Evolutionary conservation across 23 tunicate genomes (phyloP), one percentile per base, ranked within the genome.

Genomic region (Styela plicata): DNA sequence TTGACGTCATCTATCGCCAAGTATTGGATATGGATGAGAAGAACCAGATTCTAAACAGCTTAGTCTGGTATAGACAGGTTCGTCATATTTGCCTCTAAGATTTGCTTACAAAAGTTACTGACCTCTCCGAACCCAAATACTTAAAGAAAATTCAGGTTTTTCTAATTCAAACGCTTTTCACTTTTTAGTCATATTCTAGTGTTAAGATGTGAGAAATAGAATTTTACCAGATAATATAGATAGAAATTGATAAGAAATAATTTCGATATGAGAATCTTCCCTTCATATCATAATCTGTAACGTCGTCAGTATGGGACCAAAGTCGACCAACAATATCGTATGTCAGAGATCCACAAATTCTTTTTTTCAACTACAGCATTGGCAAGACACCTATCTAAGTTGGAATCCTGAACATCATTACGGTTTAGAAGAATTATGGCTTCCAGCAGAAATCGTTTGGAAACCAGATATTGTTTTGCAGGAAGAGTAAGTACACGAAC

Each of bases 11-110:
- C 24, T 83, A 73, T 63, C 69, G 63, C 29, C 85, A 91, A 89
- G 87, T 91, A 28, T 80, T 91, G 44, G 90, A 91, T 33, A 82
- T 91, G 87, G 97, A 91, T 73, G 97, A 91, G 63, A 91, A 91
- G 73, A 86, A 91, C 71, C 97, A 91, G 63, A 79, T 91, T 17
- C 65, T 91, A 61, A 91, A 78, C 33, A 91, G 97, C 74, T 64
- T 91, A 53, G 69, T 91, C 22, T 91, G 97, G 97, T 91, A 76
- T 65, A 76, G 81, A 76, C 69, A 76, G 81, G 81, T 44, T 33
- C 29, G 81, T 76, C 31, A 74, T 17, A 29, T 20, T 18, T 68
- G 24, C 73, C n/a, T 44, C 13, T 44, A 44, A 44, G 7, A 13
- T 44, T 5, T 44, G 7, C 57, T 5, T 44, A 5, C 57, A 44